phyloP scores from a whole-genome alignment of 1,140 invertebrate genomes.

The Euwallacea similis region DNA sequence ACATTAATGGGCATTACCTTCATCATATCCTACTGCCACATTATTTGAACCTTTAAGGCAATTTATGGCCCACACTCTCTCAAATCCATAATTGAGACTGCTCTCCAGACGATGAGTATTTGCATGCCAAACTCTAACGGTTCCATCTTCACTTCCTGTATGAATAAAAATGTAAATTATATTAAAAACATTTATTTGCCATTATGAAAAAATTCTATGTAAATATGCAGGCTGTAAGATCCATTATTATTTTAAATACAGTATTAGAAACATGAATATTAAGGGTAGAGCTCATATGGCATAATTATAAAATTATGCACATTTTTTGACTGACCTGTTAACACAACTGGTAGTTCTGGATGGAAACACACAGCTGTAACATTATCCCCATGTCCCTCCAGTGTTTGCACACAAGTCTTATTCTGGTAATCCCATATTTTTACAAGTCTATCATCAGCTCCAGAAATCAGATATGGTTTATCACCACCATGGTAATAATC shows the following conservation, averaged over 20 bases:
- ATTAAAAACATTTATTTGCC: neutral
- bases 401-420: conserved; percentile 98
- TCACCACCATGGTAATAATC: conserved; percentile 99
- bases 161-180: conserved; percentile 3
- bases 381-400: conserved; percentile 97
- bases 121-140: conserved; percentile 96
- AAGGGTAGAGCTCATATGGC: no score
- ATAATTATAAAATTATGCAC: no score
- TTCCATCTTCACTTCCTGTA: conserved; percentile 97
- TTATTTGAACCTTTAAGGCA: conserved; percentile 95
- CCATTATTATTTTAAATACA: no score
- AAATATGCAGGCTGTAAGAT: no score
- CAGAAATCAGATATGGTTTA: conserved; percentile 98
- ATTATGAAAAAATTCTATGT: neutral
- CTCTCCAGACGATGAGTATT: conserved; percentile 96
- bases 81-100: conserved; percentile 97
- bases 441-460: conserved; percentile 94
- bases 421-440: conserved; percentile 99
- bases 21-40: conserved; percentile 93
- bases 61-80: conserved; percentile 97
- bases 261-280: no score
- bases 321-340: conserved; percentile 62
- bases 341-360: conserved; percentile 94
- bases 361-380: conserved; percentile 93
- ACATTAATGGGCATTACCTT: conserved; percentile 62